Evolutionary conservation across 2,113 vertebrate genomes (phyloP).

Genomic region (Melospiza melodia): DNA sequence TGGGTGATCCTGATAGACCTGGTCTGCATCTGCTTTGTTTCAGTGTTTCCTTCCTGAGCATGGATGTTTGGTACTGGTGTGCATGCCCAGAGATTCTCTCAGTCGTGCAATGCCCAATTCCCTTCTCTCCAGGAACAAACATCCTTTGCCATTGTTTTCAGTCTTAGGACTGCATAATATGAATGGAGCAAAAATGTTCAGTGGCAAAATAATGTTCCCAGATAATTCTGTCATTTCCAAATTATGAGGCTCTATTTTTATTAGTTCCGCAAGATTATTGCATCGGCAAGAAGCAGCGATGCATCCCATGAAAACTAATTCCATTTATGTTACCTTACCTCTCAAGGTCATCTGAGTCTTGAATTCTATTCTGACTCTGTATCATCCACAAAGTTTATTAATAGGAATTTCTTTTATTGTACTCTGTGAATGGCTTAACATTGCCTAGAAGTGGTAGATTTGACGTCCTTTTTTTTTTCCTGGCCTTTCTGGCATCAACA

Average conservation of each 20-base stretch:
- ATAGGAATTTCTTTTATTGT: neutral
- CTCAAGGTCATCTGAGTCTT: neutral
- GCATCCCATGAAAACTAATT: neutral
- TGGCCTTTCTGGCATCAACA: neutral
- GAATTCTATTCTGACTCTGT: neutral
- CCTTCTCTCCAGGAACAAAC: neutral
- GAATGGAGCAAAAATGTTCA: neutral
- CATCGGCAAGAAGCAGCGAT: neutral
- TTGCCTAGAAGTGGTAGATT: neutral
- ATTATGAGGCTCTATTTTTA: neutral
- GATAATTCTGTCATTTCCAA: neutral
- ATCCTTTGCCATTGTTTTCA: neutral
- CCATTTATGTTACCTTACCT: neutral
- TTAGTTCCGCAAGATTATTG: neutral
- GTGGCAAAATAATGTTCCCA: neutral
- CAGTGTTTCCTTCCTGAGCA: neutral
- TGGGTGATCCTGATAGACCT: neutral
- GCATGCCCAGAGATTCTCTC: neutral
- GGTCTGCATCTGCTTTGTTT: neutral
- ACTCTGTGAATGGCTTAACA: neutral
- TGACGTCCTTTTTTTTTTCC: neutral
- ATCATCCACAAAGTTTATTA: neutral
- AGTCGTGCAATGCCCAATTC: rapidly evolving
- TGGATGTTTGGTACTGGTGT: neutral
- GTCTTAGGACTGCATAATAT: neutral